These are phyloP conservation scores for Bombus confusus DNA, from an alignment of 1,140 invertebrate genomes.

Conservation along the genomic window DNA sequence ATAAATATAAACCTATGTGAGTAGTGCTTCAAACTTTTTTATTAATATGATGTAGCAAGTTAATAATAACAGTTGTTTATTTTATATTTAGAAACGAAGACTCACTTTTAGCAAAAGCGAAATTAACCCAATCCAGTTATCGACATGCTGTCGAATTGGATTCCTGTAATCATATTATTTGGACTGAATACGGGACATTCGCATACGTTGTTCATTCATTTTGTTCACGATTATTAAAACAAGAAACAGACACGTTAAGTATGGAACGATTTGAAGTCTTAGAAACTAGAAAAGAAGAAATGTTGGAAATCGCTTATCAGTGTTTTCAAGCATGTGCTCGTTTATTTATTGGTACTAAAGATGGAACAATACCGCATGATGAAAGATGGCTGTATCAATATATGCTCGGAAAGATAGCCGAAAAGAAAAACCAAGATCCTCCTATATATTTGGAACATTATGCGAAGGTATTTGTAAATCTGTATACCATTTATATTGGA, in stretches of 20 bases:
- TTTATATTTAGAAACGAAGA: slow-evolving; percentile 84
- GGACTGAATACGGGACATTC: slow-evolving; percentile 95
- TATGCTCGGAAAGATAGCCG: slow-evolving; percentile 95
- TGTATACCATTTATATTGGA: neutral
- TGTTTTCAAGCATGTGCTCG: slow-evolving; percentile 90
- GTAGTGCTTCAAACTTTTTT: slow-evolving; percentile 53
- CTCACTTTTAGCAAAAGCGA: slow-evolving; percentile 88
- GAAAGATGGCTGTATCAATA: slow-evolving; percentile 95
- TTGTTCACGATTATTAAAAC: slow-evolving; percentile 92
- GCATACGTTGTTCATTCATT: slow-evolving; percentile 94
- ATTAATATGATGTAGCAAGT: neutral
- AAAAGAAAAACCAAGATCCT: slow-evolving; percentile 90
- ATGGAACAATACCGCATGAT: slow-evolving; percentile 84
- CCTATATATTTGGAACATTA: slow-evolving; percentile 91
- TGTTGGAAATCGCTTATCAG: slow-evolving; percentile 88
- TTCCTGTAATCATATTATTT: slow-evolving; percentile 88
- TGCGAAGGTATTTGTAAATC: slow-evolving; percentile 83
- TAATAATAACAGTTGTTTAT: slow-evolving; percentile 33
- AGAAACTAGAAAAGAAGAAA: slow-evolving; percentile 89
- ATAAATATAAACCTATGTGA: slow-evolving; percentile 86
- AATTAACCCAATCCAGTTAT: slow-evolving; percentile 89
- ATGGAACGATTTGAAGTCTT: slow-evolving; percentile 90
- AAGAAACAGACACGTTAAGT: slow-evolving; percentile 88
- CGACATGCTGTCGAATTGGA: slow-evolving; percentile 89
- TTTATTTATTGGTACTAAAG: slow-evolving; percentile 81